These are phyloP conservation scores for Ciconia nigra DNA, from an alignment of 2,797 vertebrate species.

Conservation along the genomic window DNA sequence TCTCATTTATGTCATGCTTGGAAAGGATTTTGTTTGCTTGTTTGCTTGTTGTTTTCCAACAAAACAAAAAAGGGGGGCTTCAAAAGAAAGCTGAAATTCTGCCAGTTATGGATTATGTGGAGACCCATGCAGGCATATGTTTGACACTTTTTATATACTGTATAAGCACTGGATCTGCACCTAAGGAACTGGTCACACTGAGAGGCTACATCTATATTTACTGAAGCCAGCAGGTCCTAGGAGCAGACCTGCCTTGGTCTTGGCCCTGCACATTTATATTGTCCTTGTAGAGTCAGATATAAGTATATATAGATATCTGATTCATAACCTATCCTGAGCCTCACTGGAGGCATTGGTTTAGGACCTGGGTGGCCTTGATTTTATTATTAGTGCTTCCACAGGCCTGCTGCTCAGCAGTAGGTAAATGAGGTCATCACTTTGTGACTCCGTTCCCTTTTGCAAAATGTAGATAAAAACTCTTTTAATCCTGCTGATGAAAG, in stretches of 20 bases:
- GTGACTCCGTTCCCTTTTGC: slow-evolving; percentile 22
- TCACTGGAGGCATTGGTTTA: slow-evolving; percentile 25
- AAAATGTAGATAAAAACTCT: slow-evolving; percentile 63
- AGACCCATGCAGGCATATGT: not conserved
- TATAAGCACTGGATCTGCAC: not conserved
- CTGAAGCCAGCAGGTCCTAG: not conserved
- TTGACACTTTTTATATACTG: not conserved
- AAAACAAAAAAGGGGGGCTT: not conserved
- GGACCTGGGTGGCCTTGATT: slow-evolving; percentile 53
- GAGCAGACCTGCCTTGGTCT: not conserved
- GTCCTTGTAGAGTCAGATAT: slow-evolving; percentile 11
- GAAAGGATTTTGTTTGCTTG: not conserved
- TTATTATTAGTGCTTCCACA: slow-evolving; percentile 54
- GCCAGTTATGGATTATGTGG: not conserved
- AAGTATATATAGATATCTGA: slow-evolving; percentile 18
- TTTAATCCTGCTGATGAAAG: slow-evolving; percentile 64
- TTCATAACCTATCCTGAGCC: not conserved
- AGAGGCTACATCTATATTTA: not conserved
- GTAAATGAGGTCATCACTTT: slow-evolving; percentile 61
- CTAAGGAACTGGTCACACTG: not conserved
- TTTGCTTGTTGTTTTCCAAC: not conserved
- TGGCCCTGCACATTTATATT: not conserved
- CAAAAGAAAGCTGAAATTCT: not conserved
- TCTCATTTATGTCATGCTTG: not conserved
- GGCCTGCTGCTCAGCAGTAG: slow-evolving; percentile 56